Evolutionary conservation across 2,113 vertebrate genomes (phyloP), one percentile per base, ranked within the genome.

Genomic region (Artemisiospiza belli): DNA sequence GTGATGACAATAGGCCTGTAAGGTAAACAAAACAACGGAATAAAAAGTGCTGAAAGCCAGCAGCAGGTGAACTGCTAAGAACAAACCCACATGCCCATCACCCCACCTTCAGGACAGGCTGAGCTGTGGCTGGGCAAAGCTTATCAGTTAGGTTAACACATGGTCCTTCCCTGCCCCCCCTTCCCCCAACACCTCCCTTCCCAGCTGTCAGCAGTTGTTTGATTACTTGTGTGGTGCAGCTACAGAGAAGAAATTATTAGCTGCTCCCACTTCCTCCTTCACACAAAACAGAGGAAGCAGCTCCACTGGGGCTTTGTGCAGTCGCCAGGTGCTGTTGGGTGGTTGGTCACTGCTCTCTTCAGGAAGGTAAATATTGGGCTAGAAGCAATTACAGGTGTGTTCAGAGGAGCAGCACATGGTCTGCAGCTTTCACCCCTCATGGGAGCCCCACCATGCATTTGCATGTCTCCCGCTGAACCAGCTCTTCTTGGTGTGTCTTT

Each of bases 31-130:
- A 93, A 95, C 78, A 95, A 78, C 8, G n/a, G 92, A 95, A 97
- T 95, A 93, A 97, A 97, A 96, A 54, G 95, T 91, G 97, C 83
- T 97, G 95, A 98, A 98, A 98, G 98, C 98, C 81, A 97, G 97
- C 97, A 95, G 98, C 99, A 99, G 99, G 99, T 99, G 99, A 98
- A 98, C 96, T 89, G 92, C 95, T 86, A 61, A 87, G 94, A 96
- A 95, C 92, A 96, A 96, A 96, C 82, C 75, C 15, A 23, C 41
- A 19, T 31, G 39, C 89, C 72, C 89, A 61, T 85, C 94, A 85
- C 87, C 77, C 69, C 7, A 15, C 63, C 59, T 54, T 61, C 2
- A 3, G 74, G 70, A 67, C 83, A 54, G 64, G 64, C 64, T 94
- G 94, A 96, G 92, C 91, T 83, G 75, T 12, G 61, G 81, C 84